These are phyloP conservation scores for Villa cingulata DNA, from an alignment of 2,888 invertebrate genomes.

Conservation along the genomic window DNA sequence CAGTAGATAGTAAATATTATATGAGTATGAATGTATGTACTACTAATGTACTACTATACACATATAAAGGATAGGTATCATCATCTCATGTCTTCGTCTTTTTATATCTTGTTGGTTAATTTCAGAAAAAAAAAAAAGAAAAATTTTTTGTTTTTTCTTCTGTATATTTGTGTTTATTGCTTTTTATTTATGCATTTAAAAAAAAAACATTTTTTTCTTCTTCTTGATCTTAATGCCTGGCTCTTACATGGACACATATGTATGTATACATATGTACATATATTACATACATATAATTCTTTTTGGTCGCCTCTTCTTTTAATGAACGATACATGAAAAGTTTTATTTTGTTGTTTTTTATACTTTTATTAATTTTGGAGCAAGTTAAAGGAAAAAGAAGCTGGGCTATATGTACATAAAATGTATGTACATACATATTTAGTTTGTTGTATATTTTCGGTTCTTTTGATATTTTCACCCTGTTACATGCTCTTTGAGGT, in stretches of 20 bases:
- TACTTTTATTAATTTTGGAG: neutral
- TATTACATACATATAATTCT: too few species aligned
- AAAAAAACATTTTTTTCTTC: neutral
- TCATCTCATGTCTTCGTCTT: neutral
- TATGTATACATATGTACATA: neutral
- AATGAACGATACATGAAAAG: slow-evolving; percentile 19
- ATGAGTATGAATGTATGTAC: neutral
- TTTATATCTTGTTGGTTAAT: neutral
- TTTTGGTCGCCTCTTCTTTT: slow-evolving; percentile 8
- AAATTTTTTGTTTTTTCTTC: neutral
- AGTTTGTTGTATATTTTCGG: slow-evolving; percentile 5
- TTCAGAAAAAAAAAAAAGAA: too few species aligned
- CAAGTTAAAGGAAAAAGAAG: too few species aligned
- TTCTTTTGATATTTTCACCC: slow-evolving; percentile 11
- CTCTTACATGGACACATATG: neutral
- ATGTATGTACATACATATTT: neutral
- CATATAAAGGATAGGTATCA: neutral
- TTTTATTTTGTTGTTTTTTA: neutral
- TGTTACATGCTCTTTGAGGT: slow-evolving; percentile 8
- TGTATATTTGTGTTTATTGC: neutral
- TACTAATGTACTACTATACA: too few species aligned
- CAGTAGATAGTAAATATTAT: too few species aligned
- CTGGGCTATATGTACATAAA: too few species aligned
- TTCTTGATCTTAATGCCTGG: neutral
- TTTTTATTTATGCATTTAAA: neutral